Conservation (phyloP, 2,888 invertebrate species). For the Branchinecta sandiegonensis region DNA sequence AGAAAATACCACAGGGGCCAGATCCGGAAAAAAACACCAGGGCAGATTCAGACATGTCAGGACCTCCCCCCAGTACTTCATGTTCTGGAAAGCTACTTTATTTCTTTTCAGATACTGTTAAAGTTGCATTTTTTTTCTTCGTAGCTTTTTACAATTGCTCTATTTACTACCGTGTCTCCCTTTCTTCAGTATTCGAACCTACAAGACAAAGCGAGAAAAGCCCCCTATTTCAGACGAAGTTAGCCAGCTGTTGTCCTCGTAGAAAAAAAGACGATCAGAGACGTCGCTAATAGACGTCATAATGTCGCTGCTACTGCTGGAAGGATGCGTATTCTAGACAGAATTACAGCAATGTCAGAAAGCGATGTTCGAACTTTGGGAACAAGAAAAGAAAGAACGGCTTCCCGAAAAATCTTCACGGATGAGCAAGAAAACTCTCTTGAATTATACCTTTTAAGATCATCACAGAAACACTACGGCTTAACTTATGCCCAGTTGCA, state of each 20-base stretch:
- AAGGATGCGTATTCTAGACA: background rate
- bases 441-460: constrained; percentile 6
- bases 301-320: background rate
- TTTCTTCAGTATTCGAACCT: background rate
- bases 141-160: background rate
- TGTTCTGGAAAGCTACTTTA: background rate
- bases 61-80: background rate
- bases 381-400: background rate
- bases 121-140: background rate
- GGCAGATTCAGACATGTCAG: background rate
- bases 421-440: background rate
- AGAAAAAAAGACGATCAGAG: background rate
- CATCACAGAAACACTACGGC: constrained; percentile 19
- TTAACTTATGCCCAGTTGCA: constrained; percentile 18
- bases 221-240: background rate
- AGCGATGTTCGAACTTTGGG: background rate
- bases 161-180: background rate
- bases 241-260: background rate
- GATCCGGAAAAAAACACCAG: background rate
- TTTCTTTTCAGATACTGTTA: background rate
- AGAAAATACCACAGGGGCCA: background rate
- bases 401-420: background rate
- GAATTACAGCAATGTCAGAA: background rate
- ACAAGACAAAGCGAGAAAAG: background rate
- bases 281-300: background rate